Conservation (phyloP, 2,113 vertebrate species). For the Nothocercus julius region DNA sequence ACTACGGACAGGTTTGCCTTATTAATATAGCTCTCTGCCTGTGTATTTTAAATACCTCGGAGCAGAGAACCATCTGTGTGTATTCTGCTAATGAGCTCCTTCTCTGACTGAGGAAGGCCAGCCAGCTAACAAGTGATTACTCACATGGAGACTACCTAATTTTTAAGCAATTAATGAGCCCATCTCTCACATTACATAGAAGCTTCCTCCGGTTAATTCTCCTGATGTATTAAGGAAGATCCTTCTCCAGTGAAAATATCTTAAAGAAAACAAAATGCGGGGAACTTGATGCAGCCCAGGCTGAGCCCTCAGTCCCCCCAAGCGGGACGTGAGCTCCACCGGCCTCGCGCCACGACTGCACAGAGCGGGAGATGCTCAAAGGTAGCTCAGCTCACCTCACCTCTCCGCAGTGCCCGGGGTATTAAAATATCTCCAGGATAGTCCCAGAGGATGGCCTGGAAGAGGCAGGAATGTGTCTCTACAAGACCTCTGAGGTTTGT, state of each 20-base stretch:
- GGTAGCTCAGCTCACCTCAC: not conserved
- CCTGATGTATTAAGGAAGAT: slow-evolving; percentile 27
- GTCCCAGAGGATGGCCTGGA: not conserved
- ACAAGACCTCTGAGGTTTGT: not conserved
- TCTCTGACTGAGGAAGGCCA: slow-evolving; percentile 62
- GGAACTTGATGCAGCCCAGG: not conserved
- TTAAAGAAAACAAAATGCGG: not conserved
- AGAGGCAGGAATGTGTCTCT: not conserved
- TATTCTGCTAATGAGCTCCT: slow-evolving; percentile 76
- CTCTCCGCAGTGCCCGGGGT: not conserved
- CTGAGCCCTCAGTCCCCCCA: accelerated
- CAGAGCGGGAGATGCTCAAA: not conserved
- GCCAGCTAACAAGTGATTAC: slow-evolving; percentile 71
- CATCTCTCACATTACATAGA: slow-evolving; percentile 42
- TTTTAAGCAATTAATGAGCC: slow-evolving; percentile 73
- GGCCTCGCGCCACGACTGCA: not conserved
- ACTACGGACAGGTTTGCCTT: slow-evolving; percentile 48
- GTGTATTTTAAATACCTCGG: slow-evolving; percentile 73
- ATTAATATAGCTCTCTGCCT: slow-evolving; percentile 63
- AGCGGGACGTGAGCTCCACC: not conserved
- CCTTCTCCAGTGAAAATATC: not conserved
- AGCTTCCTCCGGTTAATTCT: slow-evolving; percentile 58
- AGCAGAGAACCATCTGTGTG: slow-evolving; percentile 75
- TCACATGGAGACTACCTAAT: slow-evolving; percentile 74
- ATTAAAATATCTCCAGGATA: not conserved